Conservation (phyloP, 2,888 invertebrate species). For the Rhabditoides inermis region DNA sequence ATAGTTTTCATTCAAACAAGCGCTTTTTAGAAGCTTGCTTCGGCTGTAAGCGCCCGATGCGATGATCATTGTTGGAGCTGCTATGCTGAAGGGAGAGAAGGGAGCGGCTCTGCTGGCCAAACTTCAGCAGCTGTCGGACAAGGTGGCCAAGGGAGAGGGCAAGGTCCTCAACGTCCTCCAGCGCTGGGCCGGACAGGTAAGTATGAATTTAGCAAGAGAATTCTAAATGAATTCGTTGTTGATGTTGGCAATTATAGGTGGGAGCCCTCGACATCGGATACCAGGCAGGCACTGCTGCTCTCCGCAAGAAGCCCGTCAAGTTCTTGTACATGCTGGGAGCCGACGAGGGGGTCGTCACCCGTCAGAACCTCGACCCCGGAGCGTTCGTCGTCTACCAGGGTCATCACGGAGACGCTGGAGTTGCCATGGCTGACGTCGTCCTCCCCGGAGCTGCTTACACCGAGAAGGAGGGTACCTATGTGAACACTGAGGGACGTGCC, state of each 20-base stretch:
- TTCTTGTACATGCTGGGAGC: constrained; percentile 83
- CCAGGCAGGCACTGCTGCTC: no score
- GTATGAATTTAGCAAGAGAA: no score
- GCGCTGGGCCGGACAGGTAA: no score
- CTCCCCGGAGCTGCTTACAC: constrained; percentile 91
- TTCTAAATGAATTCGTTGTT: no score
- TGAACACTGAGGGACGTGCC: constrained; percentile 91
- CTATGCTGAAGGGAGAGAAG: constrained; percentile 67
- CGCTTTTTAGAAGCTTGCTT: constrained; percentile 20
- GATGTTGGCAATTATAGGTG: no score
- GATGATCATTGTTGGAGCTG: constrained; percentile 80
- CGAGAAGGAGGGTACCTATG: constrained; percentile 88
- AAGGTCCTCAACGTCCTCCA: no score
- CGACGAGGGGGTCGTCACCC: constrained; percentile 71
- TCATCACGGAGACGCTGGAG: constrained; percentile 90
- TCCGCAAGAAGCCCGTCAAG: constrained; percentile 53
- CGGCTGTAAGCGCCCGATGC: constrained; percentile 81
- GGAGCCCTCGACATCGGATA: constrained; percentile 96
- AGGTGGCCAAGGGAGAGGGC: constrained; percentile 17
- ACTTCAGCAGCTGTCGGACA: constrained; percentile 31
- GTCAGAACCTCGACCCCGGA: constrained; percentile 70
- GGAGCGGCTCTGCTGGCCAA: constrained; percentile 64
- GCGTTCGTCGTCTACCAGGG: constrained; percentile 74
- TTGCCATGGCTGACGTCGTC: constrained; percentile 79
- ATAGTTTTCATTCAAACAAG: neutral